Conservation (phyloP, 1,140 invertebrate species). For the honey bee (Apis mellifera) region DNA sequence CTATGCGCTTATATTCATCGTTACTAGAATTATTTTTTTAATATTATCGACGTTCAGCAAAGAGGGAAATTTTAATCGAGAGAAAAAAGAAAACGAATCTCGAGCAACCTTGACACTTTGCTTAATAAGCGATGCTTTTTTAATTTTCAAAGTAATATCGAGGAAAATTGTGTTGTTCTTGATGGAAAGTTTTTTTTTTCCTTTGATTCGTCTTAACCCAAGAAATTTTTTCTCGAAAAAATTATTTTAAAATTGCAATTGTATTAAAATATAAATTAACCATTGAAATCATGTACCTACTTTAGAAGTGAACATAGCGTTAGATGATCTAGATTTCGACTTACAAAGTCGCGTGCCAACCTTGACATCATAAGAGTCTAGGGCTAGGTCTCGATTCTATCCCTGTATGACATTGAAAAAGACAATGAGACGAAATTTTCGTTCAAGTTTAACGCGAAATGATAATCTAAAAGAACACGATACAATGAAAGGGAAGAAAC, state of each 20-base stretch:
- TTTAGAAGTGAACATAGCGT: background rate
- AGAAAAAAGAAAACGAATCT: no score
- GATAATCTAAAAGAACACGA: background rate
- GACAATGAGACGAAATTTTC: background rate
- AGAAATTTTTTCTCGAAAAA: background rate
- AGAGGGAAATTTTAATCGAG: no score
- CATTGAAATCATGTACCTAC: background rate
- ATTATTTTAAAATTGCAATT: no score
- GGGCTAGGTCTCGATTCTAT: constrained; percentile 34
- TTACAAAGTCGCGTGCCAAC: constrained; percentile 33
- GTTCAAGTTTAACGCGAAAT: no score
- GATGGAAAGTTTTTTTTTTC: background rate
- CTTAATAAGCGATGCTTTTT: no score
- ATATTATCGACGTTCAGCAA: no score
- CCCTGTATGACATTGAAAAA: background rate
- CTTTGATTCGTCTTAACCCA: background rate
- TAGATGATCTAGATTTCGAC: constrained; percentile 46
- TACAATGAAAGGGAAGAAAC: background rate
- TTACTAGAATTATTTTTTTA: no score
- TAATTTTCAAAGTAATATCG: background rate
- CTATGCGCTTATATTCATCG: no score
- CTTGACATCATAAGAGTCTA: constrained; percentile 47
- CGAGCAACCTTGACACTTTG: no score
- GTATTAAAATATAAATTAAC: background rate
- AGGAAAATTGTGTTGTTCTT: no score